Evolutionary conservation across 2,797 vertebrate genomes (phyloP), one percentile per base, ranked within the genome.

Genomic region (Silurus lanzhouensis): DNA sequence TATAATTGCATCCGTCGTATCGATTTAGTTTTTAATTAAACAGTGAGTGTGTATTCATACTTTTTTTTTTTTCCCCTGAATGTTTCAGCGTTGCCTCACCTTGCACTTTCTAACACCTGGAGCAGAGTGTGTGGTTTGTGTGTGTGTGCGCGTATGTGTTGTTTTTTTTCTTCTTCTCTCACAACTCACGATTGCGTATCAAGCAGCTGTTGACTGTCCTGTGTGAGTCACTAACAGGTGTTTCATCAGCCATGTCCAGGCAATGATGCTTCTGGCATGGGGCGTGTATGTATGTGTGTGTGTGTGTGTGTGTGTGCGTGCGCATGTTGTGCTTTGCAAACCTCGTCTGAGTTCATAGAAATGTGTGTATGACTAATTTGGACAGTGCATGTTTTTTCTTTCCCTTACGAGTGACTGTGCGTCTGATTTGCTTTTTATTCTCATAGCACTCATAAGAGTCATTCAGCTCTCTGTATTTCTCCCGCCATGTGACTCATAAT

Each of bases 291-390:
- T 82, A 64, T 79, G 81, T 68, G 85, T 82, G 72, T 58, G 83
- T 66, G 67, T 14, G 82, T 48, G 74, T 64, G 75, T 71, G 72
- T 55, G 80, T 13, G 31, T 48, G 52, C 19, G 48, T 58, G 90
- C 14, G 88, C 22, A 44, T 87, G 89, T 48, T 66, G 70, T 25
- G 17, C 71, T 77, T 48, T 82, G 63, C 82, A 81, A 82, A 57
- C 63, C 58, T 17, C 12, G 27, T 17, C 81, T 68, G 58, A 80
- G 66, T 83, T 44, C 27, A 66, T 64, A 68, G 88, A 91, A 89
- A 88, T 90, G 89, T 91, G 90, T 90, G 85, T 90, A 88, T 92
- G 91, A 92, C 91, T 92, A 90, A 81, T 84, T 27, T 25, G 22
- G 20, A 31, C 8, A 17, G 31, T 25, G 31, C 70, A 31, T 48